Evolutionary conservation across 2,888 invertebrate genomes (phyloP).

Genomic region (Drosophila rellima): DNA sequence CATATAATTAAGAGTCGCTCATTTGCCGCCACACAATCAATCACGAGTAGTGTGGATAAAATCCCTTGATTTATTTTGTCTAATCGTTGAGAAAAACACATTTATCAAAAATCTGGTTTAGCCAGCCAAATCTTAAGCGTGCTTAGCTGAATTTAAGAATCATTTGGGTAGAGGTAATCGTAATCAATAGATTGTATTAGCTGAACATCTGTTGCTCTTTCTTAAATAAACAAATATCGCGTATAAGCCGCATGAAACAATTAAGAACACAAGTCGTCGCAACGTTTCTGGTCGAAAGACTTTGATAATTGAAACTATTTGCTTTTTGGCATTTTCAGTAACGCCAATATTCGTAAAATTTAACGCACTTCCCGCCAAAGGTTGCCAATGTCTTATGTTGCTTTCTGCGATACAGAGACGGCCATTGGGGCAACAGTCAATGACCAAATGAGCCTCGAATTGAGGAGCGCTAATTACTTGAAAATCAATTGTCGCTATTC

Average conservation of each 20-base stretch:
- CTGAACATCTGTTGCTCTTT: constrained; percentile 30
- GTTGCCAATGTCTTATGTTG: constrained; percentile 55
- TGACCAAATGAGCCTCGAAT: constrained; percentile 33
- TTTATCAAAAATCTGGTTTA: constrained; percentile 51
- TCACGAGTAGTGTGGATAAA: constrained; percentile 56
- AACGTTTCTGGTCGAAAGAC: constrained; percentile 5
- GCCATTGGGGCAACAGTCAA: constrained; percentile 33
- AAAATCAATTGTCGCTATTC: constrained; percentile 81
- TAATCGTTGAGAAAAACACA: constrained; percentile 28
- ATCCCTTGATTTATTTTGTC: constrained; percentile 4
- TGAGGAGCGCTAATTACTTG: constrained; percentile 71
- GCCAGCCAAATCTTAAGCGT: constrained; percentile 25
- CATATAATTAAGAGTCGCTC: constrained; percentile 57
- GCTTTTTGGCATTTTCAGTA: constrained; percentile 73
- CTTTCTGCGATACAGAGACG: neutral
- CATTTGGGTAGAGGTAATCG: constrained; percentile 8
- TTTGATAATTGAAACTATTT: constrained; percentile 78
- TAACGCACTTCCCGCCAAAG: constrained; percentile 74
- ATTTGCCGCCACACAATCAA: constrained; percentile 64
- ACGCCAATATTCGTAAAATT: constrained; percentile 73
- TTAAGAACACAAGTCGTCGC: constrained; percentile 36
- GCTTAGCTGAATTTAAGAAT: constrained; percentile 21
- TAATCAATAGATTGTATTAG: neutral
- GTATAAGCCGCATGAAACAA: constrained; percentile 59
- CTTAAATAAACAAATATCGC: constrained; percentile 56